These are phyloP conservation scores for Acleris emargana DNA, from an alignment of 2,888 invertebrate species.

Conservation along the genomic window DNA sequence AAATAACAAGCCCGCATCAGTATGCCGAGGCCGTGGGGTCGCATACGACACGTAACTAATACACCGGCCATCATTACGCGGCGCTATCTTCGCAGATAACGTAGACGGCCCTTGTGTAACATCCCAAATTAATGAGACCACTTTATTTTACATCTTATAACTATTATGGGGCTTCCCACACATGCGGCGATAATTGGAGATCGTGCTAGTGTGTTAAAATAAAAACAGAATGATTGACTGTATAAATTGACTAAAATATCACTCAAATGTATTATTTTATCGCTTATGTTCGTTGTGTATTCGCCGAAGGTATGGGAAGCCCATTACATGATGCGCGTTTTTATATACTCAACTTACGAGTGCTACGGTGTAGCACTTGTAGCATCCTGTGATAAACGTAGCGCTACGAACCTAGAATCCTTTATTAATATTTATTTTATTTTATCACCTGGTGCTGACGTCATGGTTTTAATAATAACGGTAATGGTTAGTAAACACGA, in stretches of 20 bases:
- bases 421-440: not conserved
- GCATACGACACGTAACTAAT: slow-evolving; percentile 65
- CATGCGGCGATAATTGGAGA: no score
- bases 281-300: no score
- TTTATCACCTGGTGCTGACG: not conserved
- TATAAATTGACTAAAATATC: no score
- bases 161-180: no score
- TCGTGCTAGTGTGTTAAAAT: no score
- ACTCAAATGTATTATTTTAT: no score
- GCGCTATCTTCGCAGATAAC: not conserved
- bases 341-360: not conserved
- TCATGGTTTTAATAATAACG: slow-evolving; percentile 8
- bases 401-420: not conserved
- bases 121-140: not conserved
- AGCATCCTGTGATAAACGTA: not conserved
- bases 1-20: slow-evolving; percentile 72
- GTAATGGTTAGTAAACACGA: slow-evolving; percentile 14
- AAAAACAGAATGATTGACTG: no score
- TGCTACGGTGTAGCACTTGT: slow-evolving; percentile 9
- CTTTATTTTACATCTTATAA: no score
- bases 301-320: no score
- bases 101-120: not conserved
- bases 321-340: no score
- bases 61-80: slow-evolving; percentile 40
- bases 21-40: slow-evolving; percentile 66